Percentiles rank a stretch among this genome's conserved stretches.
phyloP scores from a whole-genome alignment of 2,888 invertebrate genomes.

The Carabus problematicus region DNA sequence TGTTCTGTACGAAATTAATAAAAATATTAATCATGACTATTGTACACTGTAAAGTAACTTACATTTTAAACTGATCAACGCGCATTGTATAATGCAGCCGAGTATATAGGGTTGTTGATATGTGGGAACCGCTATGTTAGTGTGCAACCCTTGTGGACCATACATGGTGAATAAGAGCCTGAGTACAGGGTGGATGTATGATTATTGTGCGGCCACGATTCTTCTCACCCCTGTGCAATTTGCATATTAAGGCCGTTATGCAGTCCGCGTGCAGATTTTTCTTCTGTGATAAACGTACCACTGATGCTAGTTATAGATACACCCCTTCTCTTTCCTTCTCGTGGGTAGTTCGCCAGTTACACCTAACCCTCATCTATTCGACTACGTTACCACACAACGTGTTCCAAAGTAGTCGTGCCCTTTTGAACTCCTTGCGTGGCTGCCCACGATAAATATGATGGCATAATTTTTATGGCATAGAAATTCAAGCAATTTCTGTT shows the following conservation, averaged over 20 bases:
- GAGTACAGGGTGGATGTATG: neutral
- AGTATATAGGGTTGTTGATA: too few species aligned
- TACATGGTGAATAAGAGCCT: neutral
- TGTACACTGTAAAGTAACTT: too few species aligned
- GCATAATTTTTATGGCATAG: slow-evolving; percentile 25
- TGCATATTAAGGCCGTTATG: slow-evolving; percentile 41
- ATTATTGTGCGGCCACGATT: slow-evolving; percentile 13
- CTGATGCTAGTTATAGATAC: slow-evolving; percentile 34
- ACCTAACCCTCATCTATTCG: neutral
- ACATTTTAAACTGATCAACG: too few species aligned
- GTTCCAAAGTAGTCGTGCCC: neutral
- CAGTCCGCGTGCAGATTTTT: slow-evolving; percentile 33
- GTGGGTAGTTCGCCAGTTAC: slow-evolving; percentile 4
- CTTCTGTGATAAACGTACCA: slow-evolving; percentile 37
- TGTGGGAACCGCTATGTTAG: too few species aligned
- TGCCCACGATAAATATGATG: slow-evolving; percentile 20
- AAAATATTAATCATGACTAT: too few species aligned
- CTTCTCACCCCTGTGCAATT: slow-evolving; percentile 25
- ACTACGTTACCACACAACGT: slow-evolving; percentile 1
- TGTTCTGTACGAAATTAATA: too few species aligned
- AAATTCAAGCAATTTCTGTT: slow-evolving; percentile 15
- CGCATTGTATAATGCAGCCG: too few species aligned
- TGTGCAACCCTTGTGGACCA: neutral
- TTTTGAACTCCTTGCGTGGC: slow-evolving; percentile 1
- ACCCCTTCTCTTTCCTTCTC: slow-evolving; percentile 2